These are phyloP conservation scores for Sander lucioperca DNA, from an alignment of 2,113 vertebrate species.

Conservation along the genomic window DNA sequence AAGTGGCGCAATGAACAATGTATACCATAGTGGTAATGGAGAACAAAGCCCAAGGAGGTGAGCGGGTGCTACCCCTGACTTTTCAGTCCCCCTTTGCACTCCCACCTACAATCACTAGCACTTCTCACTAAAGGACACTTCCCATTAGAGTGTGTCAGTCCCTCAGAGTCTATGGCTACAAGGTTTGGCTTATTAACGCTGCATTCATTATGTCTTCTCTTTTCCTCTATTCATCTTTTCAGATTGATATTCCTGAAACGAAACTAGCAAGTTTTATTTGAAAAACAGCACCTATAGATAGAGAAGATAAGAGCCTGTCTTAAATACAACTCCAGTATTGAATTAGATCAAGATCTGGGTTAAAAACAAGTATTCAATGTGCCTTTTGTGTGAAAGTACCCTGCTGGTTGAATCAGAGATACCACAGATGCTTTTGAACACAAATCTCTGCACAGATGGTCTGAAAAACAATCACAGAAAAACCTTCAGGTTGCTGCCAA, in stretches of 20 bases:
- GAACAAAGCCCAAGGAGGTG: constrained; percentile 64
- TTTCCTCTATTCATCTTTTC: constrained; percentile 15
- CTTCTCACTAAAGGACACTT: constrained; percentile 67
- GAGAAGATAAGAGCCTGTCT: not conserved
- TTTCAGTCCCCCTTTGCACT: constrained; percentile 56
- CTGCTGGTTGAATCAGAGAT: constrained; percentile 25
- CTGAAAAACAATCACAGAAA: constrained; percentile 35
- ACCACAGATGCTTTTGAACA: constrained; percentile 28
- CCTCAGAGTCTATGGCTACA: constrained; percentile 36
- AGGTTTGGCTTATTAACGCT: constrained; percentile 43
- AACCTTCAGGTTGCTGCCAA: constrained; percentile 41
- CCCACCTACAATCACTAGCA: constrained; percentile 65
- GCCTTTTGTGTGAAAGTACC: not conserved
- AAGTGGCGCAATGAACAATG: constrained; percentile 36
- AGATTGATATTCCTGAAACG: constrained; percentile 13
- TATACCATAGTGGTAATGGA: constrained; percentile 36
- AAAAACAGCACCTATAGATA: not conserved
- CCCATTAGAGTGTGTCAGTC: constrained; percentile 67
- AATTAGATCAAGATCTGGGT: constrained; percentile 14
- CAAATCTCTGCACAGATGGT: constrained; percentile 42
- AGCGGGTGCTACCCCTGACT: constrained; percentile 57
- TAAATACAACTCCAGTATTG: not conserved
- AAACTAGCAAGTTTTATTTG: constrained; percentile 5
- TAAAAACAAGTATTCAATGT: constrained; percentile 9
- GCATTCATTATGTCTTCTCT: constrained; percentile 45